Base-by-base conservation (phyloP, 2,113 vertebrate species). In the Notothenia rossii region DNA sequence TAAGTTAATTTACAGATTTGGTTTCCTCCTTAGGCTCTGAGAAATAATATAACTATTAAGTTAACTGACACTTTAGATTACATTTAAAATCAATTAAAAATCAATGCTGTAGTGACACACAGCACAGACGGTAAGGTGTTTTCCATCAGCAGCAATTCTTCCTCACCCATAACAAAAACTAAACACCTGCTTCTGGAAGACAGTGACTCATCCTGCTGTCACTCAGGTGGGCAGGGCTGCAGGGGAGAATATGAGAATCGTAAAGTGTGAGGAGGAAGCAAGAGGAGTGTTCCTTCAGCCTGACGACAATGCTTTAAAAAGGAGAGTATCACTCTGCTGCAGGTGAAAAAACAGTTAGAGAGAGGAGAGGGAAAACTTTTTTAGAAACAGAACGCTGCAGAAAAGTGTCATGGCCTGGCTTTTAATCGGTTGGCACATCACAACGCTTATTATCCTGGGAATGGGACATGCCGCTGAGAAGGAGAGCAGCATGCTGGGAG, bases 201-300 rank as follows among this genome's bases (percentile, higher is more conserved):
- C 55, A 20, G 72, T 66, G 81, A 82, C 72, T 80, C 50, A 84
- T 11, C 2, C 59, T 43, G 61, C 58, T 85, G 70, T 45, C 76
- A 61, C 18, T 33, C 22, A 60, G 76, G 64, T 84, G 86, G 85
- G 86, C 55, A 46, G 79, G 77, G 69, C 82, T 81, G 50, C 56
- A 82, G 60, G 84, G 67, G 33, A 79, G 73, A 81, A 86, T 53
- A 51, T 63, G 70, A 86, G 65, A 83, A 68, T 8, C 72, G 49
- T 54, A 10, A 36, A 54, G 7, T 50, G 18, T 75, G 69, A 50
- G 58, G 78, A 80, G 79, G 81, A 88, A 66, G 29, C 29, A 29
- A 29, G 72, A 40, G 36, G 36, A 40, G 36, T 46, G 75, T 77
- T 80, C 1, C 66, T 56, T 81, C 10, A 17, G 46, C 40, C n/a